A percentile compares a stretch with the other conserved stretches of the same genome.
These are phyloP conservation scores for Cybosia mesomella DNA, from an alignment of 2,888 invertebrate species.

Conservation along the genomic window DNA sequence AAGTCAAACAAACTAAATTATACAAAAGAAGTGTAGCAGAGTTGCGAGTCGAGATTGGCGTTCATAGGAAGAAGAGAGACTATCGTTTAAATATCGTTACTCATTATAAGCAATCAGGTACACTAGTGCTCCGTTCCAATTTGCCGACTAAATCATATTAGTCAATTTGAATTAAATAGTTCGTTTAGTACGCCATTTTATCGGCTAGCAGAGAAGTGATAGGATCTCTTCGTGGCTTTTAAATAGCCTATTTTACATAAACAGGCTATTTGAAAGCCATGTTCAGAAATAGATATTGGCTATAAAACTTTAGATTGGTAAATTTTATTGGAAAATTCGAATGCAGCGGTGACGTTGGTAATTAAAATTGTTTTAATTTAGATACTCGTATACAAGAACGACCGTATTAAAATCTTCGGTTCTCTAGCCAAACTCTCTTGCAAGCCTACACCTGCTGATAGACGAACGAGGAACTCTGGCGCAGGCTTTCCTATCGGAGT, in stretches of 20 bases:
- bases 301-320: neutral
- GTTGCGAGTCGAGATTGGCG: too few species aligned
- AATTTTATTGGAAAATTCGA: neutral
- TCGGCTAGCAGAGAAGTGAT: constrained; percentile 9
- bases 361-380: neutral
- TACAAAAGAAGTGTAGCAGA: too few species aligned
- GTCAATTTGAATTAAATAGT: constrained; percentile 32
- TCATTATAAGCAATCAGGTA: constrained; percentile 26
- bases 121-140: constrained; percentile 28
- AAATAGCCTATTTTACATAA: constrained; percentile 11
- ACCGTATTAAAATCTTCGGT: too few species aligned
- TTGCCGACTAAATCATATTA: constrained; percentile 30
- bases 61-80: too few species aligned
- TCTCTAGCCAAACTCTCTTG: too few species aligned
- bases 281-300: constrained; percentile 4
- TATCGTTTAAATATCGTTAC: constrained; percentile 19
- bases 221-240: constrained; percentile 6
- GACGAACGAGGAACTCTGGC: too few species aligned
- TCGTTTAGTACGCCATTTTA: constrained; percentile 23
- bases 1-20: too few species aligned
- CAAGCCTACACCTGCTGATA: too few species aligned
- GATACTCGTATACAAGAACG: too few species aligned
- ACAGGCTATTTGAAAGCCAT: constrained; percentile 11
- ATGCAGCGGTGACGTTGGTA: neutral
- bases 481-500: too few species aligned